Percentiles rank a stretch among this genome's conserved stretches.
These are phyloP conservation scores for Marcusenius ussheri DNA, from an alignment of 2,113 vertebrate species.

Conservation along the genomic window DNA sequence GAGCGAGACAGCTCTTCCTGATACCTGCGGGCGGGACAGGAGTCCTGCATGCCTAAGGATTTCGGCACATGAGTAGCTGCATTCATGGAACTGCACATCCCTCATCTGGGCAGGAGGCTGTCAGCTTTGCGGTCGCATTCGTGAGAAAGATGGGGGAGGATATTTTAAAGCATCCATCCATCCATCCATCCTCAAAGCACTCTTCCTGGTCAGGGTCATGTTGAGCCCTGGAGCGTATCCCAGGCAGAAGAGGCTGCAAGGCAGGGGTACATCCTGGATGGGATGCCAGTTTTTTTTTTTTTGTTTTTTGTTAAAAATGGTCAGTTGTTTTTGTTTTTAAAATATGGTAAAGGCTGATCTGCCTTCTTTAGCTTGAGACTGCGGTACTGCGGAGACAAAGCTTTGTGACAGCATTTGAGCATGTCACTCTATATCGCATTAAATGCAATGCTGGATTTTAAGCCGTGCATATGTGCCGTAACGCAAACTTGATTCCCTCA, in stretches of 20 bases:
- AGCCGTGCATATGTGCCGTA: not conserved
- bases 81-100: not conserved
- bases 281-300: not conserved
- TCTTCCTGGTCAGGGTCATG: not conserved
- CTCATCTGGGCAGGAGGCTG: not conserved
- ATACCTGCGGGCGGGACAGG: constrained; percentile 50
- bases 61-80: not conserved
- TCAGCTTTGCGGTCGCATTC: not conserved
- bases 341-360: not conserved
- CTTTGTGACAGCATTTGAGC: not conserved
- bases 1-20: constrained; percentile 76
- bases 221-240: not conserved
- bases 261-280: not conserved
- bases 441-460: not conserved
- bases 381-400: not conserved
- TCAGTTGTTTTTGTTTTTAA: not conserved
- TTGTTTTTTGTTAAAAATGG: not conserved
- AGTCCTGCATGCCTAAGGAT: not conserved
- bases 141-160: not conserved
- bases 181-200: not conserved
- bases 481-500: not conserved
- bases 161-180: not conserved
- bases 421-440: not conserved
- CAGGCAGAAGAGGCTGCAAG: not conserved
- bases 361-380: not conserved